Percentiles rank a stretch among this genome's conserved stretches.
Conservation (phyloP, 1,140 invertebrate genomes). For the Cepaea nemoralis region DNA sequence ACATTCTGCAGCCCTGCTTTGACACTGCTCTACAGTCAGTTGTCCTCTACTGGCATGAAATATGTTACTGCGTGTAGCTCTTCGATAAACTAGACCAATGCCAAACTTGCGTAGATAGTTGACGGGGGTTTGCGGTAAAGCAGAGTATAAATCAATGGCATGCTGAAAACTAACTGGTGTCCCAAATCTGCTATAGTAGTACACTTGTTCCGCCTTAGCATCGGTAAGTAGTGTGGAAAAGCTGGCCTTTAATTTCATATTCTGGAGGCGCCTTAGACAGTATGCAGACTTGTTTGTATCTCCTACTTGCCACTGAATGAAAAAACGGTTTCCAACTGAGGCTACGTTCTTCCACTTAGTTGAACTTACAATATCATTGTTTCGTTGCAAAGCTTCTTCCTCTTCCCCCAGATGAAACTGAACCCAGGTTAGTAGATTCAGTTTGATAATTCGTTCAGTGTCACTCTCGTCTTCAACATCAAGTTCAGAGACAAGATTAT, state of each 20-base stretch:
- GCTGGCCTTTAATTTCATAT: not conserved
- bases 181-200: not conserved
- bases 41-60: not conserved
- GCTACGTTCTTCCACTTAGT: not conserved
- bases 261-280: not conserved
- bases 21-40: not conserved
- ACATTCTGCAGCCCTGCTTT: not conserved
- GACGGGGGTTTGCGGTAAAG: not conserved
- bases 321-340: not conserved
- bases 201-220: not conserved
- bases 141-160: not conserved
- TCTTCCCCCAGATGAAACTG: not conserved
- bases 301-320: not conserved
- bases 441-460: not conserved
- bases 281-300: not conserved
- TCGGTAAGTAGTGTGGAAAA: not conserved
- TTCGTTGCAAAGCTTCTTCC: not conserved
- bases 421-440: not conserved
- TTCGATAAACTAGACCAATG: not conserved
- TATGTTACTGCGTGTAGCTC: not conserved
- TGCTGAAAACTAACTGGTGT: not conserved
- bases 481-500: not conserved
- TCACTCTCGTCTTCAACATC: not conserved
- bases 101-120: conserved; percentile 5
- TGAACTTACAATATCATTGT: not conserved